phyloP scores from a whole-genome alignment of 2,888 invertebrate genomes.

The Embidobia sp. region DNA sequence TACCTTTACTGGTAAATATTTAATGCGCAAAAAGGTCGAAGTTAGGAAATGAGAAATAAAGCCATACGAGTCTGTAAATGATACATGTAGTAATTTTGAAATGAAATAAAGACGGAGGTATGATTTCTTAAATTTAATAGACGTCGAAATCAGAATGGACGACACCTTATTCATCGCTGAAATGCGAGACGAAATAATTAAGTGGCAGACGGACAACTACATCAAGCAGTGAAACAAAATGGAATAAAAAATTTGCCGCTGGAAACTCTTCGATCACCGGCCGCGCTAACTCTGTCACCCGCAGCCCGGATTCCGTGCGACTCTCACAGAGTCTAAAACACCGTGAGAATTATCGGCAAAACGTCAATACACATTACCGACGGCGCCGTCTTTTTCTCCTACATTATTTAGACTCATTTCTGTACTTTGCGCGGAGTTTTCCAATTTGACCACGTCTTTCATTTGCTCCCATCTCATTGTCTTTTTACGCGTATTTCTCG shows the following conservation, averaged over 20 bases:
- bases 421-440: constrained; percentile 34
- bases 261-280: constrained; percentile 58
- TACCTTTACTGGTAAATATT: too few species aligned
- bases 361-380: constrained; percentile 77
- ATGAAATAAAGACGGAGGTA: too few species aligned
- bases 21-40: too few species aligned
- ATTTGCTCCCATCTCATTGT: constrained; percentile 39
- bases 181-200: constrained; percentile 39
- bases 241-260: constrained; percentile 20
- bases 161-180: not conserved
- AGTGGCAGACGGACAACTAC: constrained; percentile 24
- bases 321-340: constrained; percentile 57
- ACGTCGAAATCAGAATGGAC: too few species aligned
- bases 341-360: constrained; percentile 78
- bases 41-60: too few species aligned
- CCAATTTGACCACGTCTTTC: constrained; percentile 38
- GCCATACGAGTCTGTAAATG: too few species aligned
- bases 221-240: constrained; percentile 32
- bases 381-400: constrained; percentile 61
- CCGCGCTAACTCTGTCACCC: constrained; percentile 48
- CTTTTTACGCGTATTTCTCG: constrained; percentile 18
- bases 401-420: constrained; percentile 60
- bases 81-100: too few species aligned
- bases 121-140: too few species aligned
- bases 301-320: constrained; percentile 49